Conservation (phyloP, 2,113 vertebrate species). For the Pantherophis guttatus region DNA sequence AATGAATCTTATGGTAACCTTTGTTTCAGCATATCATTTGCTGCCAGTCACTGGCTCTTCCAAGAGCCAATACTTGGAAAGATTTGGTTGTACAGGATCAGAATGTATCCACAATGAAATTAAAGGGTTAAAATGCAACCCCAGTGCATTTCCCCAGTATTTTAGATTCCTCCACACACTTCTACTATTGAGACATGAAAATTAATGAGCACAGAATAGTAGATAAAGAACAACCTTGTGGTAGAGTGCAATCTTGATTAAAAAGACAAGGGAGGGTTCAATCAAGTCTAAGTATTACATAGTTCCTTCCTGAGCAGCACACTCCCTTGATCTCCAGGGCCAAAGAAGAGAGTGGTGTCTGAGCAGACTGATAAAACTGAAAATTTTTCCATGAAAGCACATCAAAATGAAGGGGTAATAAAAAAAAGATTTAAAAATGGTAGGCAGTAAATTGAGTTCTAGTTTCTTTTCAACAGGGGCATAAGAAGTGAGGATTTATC, state of each 20-base stretch:
- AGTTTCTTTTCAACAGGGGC: background rate
- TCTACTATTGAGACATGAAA: background rate
- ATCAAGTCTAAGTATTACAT: background rate
- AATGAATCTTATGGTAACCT: slow-evolving; percentile 33
- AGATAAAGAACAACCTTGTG: background rate
- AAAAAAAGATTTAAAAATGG: background rate
- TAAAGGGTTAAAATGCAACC: background rate
- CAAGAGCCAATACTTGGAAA: background rate
- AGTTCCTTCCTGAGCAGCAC: background rate
- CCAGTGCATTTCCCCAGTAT: background rate
- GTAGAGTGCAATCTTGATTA: background rate
- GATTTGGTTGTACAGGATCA: background rate
- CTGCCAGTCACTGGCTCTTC: background rate
- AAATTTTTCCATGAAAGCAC: background rate
- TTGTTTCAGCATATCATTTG: background rate
- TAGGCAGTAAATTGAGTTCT: background rate
- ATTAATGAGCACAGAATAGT: background rate
- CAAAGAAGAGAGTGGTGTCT: background rate
- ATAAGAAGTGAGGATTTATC: background rate
- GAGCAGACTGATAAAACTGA: background rate
- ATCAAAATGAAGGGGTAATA: background rate
- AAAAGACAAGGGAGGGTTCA: background rate
- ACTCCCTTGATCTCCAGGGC: background rate
- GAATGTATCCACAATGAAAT: background rate
- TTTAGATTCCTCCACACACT: background rate